These are phyloP conservation scores for Enteromius paludinosus DNA, from an alignment of 2,797 vertebrate species.

Conservation along the genomic window DNA sequence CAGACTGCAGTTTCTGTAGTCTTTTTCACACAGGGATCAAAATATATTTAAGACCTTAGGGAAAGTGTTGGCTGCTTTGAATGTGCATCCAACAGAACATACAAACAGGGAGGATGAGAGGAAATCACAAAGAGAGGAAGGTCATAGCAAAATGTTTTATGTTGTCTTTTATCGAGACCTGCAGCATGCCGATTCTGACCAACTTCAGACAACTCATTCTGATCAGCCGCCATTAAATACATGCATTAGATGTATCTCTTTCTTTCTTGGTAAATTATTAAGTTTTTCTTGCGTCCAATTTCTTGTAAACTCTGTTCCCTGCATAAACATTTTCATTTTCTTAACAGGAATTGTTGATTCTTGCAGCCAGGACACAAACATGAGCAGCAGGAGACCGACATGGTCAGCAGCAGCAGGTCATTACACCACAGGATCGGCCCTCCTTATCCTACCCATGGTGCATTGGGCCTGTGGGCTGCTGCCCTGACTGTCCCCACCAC, in stretches of 20 bases:
- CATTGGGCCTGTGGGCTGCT: constrained; percentile 14
- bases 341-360: neutral
- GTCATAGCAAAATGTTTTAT: neutral
- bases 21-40: neutral
- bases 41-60: constrained; percentile 6
- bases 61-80: constrained; percentile 11
- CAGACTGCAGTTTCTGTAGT: neutral
- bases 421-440: constrained; percentile 36
- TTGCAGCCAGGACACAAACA: constrained; percentile 17
- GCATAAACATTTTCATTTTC: neutral
- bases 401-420: constrained; percentile 24
- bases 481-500: constrained; percentile 30
- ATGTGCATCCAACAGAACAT: neutral
- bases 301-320: neutral
- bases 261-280: neutral
- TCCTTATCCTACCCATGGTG: constrained; percentile 39
- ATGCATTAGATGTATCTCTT: neutral
- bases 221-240: neutral
- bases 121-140: neutral
- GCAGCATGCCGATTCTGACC: constrained; percentile 14
- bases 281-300: neutral
- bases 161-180: neutral
- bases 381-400: constrained; percentile 22
- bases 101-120: neutral
- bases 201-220: neutral